Evolutionary conservation across 2,113 vertebrate species (phyloP), one percentile per base, ranked within the genome.

Genomic region (Ageneiosus marmoratus): DNA sequence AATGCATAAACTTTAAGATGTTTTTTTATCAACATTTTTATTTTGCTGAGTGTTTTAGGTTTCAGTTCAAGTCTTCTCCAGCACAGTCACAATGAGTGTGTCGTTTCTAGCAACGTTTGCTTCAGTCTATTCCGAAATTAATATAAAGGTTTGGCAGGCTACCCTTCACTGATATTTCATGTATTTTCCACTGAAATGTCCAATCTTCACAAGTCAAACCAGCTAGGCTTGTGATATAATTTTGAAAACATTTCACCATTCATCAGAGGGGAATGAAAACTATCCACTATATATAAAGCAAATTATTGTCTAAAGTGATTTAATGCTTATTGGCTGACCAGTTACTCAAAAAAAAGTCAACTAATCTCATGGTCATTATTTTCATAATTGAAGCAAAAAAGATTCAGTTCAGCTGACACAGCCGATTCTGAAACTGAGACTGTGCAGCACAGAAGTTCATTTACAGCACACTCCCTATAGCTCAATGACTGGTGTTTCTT

Each of bases 1-100:
- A 73, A 83, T 55, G 67, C 65, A 84, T 55, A 72, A 80, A 60
- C 70, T 80, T 76, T 83, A 44, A 86, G 16, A 77, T 69, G 32
- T 63, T 34, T 41, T 63, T 51, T 4, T 8, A 4, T 24, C 37
- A 7, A 62, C 55, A 62, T 79, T 48, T 48, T 79, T 48, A 77
- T 58, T 46, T 32, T 86, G 48, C 3, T 9, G 27, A 34, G 32
- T 34, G n/a, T 24, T 76, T 70, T 73, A 50, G 24, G 29, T n/a
- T 74, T 62, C 11, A 50, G 32, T 74, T n/a, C 20, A 69, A 44
- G 10, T 20, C 37, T 69, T 34, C 62, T 65, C 15, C 62, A 63
- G 29, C 16, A 16, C 7, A 18, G 32, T 5, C 62, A n/a, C 37
- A 73, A 50, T 48, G 41, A n/a, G 22, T 24, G 10, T 72, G 11